A percentile compares a stretch with the other conserved stretches of the same genome.
These are phyloP conservation scores for Dipodomys merriami DNA, from an alignment of 2,113 vertebrate species.

Conservation along the genomic window DNA sequence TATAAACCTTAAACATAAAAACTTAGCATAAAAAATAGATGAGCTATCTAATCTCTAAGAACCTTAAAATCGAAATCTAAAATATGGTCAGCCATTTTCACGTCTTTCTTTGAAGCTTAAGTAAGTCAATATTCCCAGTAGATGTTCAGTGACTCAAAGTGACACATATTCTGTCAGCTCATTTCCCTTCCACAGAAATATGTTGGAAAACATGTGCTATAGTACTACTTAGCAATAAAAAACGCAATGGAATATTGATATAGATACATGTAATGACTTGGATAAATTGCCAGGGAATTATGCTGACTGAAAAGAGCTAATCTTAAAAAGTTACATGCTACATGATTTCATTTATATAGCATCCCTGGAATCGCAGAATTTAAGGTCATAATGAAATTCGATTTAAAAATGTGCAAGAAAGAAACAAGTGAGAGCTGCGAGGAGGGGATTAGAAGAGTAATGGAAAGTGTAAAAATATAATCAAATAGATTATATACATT, in stretches of 20 bases:
- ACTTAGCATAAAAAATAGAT: conserved; percentile 77
- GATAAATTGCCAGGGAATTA: background rate
- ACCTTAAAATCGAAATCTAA: conserved; percentile 77
- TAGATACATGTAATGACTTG: background rate
- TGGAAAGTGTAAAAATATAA: too few species aligned
- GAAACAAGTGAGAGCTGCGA: too few species aligned
- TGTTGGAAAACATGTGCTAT: background rate
- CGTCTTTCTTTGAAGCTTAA: conserved; percentile 80
- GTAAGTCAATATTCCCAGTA: conserved; percentile 67
- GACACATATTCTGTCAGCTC: conserved; percentile 62
- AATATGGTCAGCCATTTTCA: conserved; percentile 76
- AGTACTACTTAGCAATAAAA: background rate
- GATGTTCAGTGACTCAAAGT: conserved; percentile 66
- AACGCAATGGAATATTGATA: background rate
- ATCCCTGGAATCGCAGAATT: conserved; percentile 26
- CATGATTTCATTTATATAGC: background rate
- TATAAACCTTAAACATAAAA: conserved; percentile 67
- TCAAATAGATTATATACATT: too few species aligned
- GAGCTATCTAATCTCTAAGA: conserved; percentile 66
- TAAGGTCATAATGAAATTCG: too few species aligned
- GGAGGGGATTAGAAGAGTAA: too few species aligned
- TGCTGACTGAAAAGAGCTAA: background rate
- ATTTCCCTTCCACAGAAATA: conserved; percentile 69
- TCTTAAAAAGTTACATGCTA: background rate
- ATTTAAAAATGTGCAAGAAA: too few species aligned